Evolutionary conservation across 2,113 vertebrate species (phyloP).

Genomic region (Pseudois nayaur): DNA sequence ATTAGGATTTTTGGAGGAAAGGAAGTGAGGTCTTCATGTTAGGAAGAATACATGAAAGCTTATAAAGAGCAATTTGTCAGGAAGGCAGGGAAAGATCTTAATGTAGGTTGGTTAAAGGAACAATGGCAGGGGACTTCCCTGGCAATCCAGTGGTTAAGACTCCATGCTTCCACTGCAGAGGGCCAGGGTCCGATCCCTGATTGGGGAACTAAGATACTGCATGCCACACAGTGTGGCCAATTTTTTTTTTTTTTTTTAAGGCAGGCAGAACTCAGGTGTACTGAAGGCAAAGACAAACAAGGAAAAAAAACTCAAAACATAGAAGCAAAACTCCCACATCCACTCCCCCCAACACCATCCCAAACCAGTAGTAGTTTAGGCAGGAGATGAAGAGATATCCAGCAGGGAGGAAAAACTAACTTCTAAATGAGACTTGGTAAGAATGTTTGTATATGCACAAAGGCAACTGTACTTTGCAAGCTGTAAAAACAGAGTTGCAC

Average conservation of each 20-base stretch:
- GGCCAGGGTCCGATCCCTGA: not conserved
- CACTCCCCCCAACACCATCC: not conserved
- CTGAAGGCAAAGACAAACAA: not conserved
- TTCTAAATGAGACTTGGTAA: not conserved
- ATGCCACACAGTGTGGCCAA: not conserved
- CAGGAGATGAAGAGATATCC: not conserved
- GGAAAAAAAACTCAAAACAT: not conserved
- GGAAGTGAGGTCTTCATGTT: not conserved
- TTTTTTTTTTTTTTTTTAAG: not conserved
- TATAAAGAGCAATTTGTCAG: not conserved
- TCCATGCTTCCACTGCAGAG: not conserved
- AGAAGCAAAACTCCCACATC: not conserved
- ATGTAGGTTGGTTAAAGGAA: not conserved
- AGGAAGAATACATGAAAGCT: not conserved
- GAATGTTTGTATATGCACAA: not conserved
- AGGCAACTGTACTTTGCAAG: not conserved
- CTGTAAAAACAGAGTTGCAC: not conserved
- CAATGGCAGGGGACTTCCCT: not conserved
- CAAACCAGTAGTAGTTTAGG: not conserved
- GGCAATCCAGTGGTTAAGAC: not conserved
- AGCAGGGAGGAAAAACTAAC: not conserved
- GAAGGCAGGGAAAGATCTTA: not conserved
- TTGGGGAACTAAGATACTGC: not conserved
- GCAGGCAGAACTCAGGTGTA: not conserved
- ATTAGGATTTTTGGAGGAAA: not conserved